Base-by-base conservation (phyloP, 2,113 vertebrate genomes). In the Mixornis gularis region DNA sequence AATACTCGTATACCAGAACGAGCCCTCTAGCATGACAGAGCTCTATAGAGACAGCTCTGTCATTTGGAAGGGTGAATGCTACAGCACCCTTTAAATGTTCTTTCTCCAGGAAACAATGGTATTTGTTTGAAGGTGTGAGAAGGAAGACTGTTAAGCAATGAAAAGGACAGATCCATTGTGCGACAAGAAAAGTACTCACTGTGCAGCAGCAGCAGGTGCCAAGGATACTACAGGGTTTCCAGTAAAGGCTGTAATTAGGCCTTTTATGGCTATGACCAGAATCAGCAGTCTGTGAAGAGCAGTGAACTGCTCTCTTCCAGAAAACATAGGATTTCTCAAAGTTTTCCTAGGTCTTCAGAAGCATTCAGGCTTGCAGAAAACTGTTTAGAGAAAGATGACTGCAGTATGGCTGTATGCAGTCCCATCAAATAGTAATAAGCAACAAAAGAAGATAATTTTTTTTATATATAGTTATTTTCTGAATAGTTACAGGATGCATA, bases 31-130 rank as follows among this genome's bases (percentile, higher is more conserved):
- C 55, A 51, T 30, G 69, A 53, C 36, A 66, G 36, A 96, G 90
- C 78, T 85, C 27, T 73, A n/a, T 2, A 68, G 51, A 85, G 81
- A 70, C 60, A 65, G 56, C 65, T 91, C 93, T 95, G 86, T 92
- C 93, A 92, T 93, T 95, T 94, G 95, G 85, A 95, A 97, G 93
- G 84, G 49, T 70, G 38, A 93, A 89, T 80, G 74, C 80, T 94
- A 73, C 90, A 86, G 63, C 90, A 89, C 81, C 60, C 90, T 40
- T 49, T 69, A 43, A 79, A 83, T 3, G n/a, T 43, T 85, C 49
- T 73, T 80, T 70, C 77, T 90, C 34, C 34, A 69, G 71, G 76
- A 78, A 59, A 78, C 25, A 72, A 68, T 16, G 32, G 16, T 17
- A 59, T 77, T 89, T 71, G 62, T 84, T 70, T 80, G 74, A 87